Evolutionary conservation across 2,797 vertebrate species (phyloP).

Genomic region (Harpagifer antarcticus): DNA sequence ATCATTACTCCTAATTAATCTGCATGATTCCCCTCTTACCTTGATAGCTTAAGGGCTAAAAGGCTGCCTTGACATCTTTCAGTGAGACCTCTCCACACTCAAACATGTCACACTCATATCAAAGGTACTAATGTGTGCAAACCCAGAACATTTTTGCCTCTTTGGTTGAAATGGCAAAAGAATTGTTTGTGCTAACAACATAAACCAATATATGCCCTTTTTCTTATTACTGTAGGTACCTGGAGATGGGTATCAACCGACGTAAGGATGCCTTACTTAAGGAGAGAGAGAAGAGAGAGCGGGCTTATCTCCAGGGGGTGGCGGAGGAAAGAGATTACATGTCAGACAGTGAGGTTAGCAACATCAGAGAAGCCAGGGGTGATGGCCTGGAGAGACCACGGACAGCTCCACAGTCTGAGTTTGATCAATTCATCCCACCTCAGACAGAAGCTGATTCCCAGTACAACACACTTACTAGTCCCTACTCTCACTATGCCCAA

Average conservation of each 20-base stretch:
- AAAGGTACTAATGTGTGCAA: slow-evolving; percentile 83
- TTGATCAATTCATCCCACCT: slow-evolving; percentile 95
- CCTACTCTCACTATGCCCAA: slow-evolving; percentile 93
- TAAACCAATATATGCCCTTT: slow-evolving; percentile 10
- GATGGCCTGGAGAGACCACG: slow-evolving; percentile 94
- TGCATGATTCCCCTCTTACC: slow-evolving; percentile 77
- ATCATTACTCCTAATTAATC: slow-evolving; percentile 65
- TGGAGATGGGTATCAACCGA: slow-evolving; percentile 99
- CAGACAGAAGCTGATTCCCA: slow-evolving; percentile 96
- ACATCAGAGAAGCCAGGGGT: slow-evolving; percentile 91
- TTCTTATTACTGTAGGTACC: slow-evolving; percentile 83
- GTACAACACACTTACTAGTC: slow-evolving; percentile 93
- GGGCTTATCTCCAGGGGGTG: slow-evolving; percentile 98
- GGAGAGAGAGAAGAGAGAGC: slow-evolving; percentile 97
- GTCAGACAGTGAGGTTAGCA: slow-evolving; percentile 99
- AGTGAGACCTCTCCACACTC: slow-evolving; percentile 78
- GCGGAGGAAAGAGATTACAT: slow-evolving; percentile 99
- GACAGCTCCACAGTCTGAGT: slow-evolving; percentile 96
- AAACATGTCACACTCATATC: slow-evolving; percentile 69
- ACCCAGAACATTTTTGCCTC: slow-evolving; percentile 45
- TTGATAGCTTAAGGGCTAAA: slow-evolving; percentile 83
- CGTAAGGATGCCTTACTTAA: slow-evolving; percentile 97
- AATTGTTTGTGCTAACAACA: slow-evolving; percentile 10
- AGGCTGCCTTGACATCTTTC: slow-evolving; percentile 82
- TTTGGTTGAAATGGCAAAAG: slow-evolving; percentile 35